These are phyloP conservation scores for Leucophenga varia DNA, from an alignment of 1,140 invertebrate genomes.

Conservation along the genomic window DNA sequence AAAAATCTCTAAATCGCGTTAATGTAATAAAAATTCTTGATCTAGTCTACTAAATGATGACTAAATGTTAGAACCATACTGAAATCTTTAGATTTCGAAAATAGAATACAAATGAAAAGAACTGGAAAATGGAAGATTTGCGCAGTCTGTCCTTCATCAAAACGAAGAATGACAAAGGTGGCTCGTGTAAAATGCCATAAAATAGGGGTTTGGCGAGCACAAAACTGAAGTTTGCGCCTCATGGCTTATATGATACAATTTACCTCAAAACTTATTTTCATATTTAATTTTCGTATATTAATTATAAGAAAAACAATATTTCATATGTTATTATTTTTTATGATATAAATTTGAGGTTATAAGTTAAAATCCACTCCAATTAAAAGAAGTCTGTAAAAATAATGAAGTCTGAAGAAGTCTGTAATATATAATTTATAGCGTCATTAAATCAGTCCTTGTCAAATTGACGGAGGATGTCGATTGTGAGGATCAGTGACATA, in stretches of 20 bases:
- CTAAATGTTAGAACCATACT: too few species aligned
- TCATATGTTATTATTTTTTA: constrained; percentile 1
- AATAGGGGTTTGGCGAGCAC: too few species aligned
- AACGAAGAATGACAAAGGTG: constrained; percentile 2
- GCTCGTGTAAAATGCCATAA: not conserved
- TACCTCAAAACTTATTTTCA: not conserved
- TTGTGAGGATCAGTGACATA: too few species aligned
- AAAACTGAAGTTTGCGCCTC: not conserved
- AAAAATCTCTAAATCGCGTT: too few species aligned
- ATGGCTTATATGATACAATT: not conserved
- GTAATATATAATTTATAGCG: too few species aligned
- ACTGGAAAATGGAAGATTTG: not conserved
- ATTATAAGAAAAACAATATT: not conserved
- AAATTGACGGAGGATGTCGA: too few species aligned
- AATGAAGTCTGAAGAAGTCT: too few species aligned
- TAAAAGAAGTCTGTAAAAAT: not conserved
- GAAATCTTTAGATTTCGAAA: too few species aligned
- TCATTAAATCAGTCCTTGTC: too few species aligned
- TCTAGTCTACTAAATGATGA: too few species aligned
- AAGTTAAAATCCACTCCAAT: not conserved
- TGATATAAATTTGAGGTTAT: not conserved
- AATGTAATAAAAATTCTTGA: too few species aligned
- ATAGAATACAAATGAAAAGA: not conserved
- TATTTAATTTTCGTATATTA: not conserved
- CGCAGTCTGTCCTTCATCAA: not conserved